phyloP scores from a whole-genome alignment of 2,797 vertebrate species.

The Acipenser oxyrinchus region DNA sequence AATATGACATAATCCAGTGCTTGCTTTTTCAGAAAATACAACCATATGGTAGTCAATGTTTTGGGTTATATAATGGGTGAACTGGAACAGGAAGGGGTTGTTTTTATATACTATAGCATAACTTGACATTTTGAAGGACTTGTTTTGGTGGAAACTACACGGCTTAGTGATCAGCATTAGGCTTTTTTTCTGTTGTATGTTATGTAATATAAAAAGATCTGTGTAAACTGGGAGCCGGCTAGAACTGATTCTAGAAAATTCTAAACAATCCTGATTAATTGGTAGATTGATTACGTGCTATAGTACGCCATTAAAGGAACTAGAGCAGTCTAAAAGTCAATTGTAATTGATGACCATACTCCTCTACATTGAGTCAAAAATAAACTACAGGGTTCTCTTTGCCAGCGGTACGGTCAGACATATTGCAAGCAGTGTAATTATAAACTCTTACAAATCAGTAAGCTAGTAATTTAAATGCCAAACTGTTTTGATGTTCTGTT shows the following conservation, averaged over 20 bases:
- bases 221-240: slow-evolving; percentile 27
- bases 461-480: neutral
- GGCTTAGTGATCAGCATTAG: neutral
- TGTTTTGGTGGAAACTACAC: no score
- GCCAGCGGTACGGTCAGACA: slow-evolving; percentile 35
- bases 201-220: neutral
- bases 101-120: no score
- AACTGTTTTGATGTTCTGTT: slow-evolving; percentile 21
- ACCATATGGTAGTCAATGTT: no score
- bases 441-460: slow-evolving; percentile 37
- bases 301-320: slow-evolving; percentile 35
- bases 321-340: slow-evolving; percentile 33
- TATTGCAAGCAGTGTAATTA: slow-evolving; percentile 29
- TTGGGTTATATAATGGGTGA: no score
- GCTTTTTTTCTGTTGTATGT: neutral
- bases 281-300: slow-evolving; percentile 53
- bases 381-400: slow-evolving; percentile 11
- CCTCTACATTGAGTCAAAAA: slow-evolving; percentile 20
- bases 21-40: no score
- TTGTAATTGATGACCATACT: slow-evolving; percentile 35
- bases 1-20: no score
- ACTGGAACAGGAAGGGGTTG: no score
- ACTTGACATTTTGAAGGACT: no score
- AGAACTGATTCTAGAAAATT: slow-evolving; percentile 30
- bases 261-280: slow-evolving; percentile 53